These are phyloP conservation scores for Melanargia galathea DNA, from an alignment of 2,888 invertebrate species.

Conservation along the genomic window DNA sequence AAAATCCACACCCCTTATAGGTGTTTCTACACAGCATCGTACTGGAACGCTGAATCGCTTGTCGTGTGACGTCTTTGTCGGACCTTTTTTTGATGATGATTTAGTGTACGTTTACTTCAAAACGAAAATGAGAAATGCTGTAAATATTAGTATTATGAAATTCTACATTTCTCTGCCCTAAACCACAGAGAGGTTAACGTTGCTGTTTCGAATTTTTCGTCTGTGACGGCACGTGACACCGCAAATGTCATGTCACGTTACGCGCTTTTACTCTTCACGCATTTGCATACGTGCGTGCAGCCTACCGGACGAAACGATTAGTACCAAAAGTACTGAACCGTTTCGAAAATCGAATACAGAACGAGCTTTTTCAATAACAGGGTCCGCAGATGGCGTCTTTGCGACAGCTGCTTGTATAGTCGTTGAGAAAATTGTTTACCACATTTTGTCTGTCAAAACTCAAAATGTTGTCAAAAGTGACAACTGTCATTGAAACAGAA, in stretches of 20 bases:
- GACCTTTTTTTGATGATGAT: no score
- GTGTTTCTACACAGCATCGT: background rate
- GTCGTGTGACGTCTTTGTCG: background rate
- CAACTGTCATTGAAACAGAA: background rate
- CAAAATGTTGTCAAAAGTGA: background rate
- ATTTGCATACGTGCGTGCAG: conserved; percentile 36
- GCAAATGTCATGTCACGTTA: conserved; percentile 47
- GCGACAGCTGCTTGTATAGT: conserved; percentile 69
- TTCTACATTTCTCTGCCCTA: no score
- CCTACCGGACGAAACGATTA: conserved; percentile 26
- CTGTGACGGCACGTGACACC: conserved; percentile 57
- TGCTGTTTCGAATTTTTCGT: background rate
- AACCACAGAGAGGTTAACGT: no score
- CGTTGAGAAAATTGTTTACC: background rate
- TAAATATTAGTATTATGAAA: no score
- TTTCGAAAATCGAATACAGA: conserved; percentile 64
- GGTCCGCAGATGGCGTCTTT: conserved; percentile 78
- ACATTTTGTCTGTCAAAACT: background rate
- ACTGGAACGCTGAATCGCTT: no score
- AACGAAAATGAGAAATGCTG: no score
- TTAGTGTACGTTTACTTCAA: no score
- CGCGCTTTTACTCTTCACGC: conserved; percentile 25
- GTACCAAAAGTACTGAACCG: conserved; percentile 38
- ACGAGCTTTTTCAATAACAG: conserved; percentile 74
- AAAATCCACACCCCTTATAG: background rate